These are phyloP conservation scores for Etheostoma nigrum DNA, from an alignment of 2,797 vertebrate genomes.

Conservation along the genomic window DNA sequence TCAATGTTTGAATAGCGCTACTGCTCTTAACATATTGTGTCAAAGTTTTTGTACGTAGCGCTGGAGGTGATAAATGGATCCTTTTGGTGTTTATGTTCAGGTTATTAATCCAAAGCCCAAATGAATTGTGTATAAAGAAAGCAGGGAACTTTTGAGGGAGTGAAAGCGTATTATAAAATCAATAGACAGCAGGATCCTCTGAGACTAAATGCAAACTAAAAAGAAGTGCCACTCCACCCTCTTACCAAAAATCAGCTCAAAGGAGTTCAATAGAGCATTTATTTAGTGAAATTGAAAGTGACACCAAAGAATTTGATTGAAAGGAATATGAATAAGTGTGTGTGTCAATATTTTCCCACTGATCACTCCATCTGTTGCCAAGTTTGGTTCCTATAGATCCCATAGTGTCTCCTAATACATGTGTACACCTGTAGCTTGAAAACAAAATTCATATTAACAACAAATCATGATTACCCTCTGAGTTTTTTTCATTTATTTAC, in stretches of 20 bases:
- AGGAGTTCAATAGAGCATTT: neutral
- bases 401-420: neutral
- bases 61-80: conserved; percentile 2
- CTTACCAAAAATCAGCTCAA: neutral
- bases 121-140: conserved; percentile 10
- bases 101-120: conserved; percentile 21
- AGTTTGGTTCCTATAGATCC: conserved; percentile 18
- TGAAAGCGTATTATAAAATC: conserved; percentile 36
- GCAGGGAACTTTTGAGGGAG: neutral
- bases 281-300: conserved; percentile 10
- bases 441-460: neutral
- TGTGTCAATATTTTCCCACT: conserved; percentile 18
- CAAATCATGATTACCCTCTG: neutral
- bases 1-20: neutral
- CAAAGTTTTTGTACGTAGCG: conserved; percentile 4
- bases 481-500: neutral
- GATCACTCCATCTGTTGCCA: neutral
- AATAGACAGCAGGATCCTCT: conserved; percentile 24
- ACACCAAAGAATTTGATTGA: conserved; percentile 17
- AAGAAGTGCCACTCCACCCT: conserved; percentile 4
- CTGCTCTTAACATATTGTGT: neutral
- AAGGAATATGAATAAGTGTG: neutral
- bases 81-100: conserved; percentile 4
- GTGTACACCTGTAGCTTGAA: conserved; percentile 1
- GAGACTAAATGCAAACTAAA: conserved; percentile 32